Evolutionary conservation across 2,888 invertebrate genomes (phyloP), one percentile per base, ranked within the genome.

Genomic region (Drosophila colorata): DNA sequence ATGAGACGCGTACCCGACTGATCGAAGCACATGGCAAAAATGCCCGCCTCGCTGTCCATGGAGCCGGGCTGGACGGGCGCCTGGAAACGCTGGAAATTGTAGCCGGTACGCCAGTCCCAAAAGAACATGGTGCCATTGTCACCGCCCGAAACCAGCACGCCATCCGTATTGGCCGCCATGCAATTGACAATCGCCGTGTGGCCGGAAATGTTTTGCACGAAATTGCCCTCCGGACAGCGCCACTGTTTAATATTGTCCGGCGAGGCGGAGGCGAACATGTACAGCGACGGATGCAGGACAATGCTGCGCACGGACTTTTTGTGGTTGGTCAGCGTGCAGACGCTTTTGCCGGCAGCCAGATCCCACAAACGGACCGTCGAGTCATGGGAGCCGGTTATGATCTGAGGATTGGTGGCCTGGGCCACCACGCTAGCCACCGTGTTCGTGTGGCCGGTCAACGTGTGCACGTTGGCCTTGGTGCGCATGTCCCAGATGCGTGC

Each of bases 51-150:
- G 14, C 98, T 98, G 93, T 99, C 99, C 96, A 99, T 99, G 0
- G 99, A 99, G 13, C 99, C 99, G 0, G 99, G 99, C 91, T 99
- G 99, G 0, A 98, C 98, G 2, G 97, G 97, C 4, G 98, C 95
- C 93, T 97, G 96, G 68, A 97, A 93, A 64, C 97, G 94, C 93
- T 99, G 99, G 93, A 99, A 99, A 93, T 99, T 99, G 90, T 99
- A 99, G 0, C 99, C 99, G 0, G 99, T 99, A 87, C 97, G 94
- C 99, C 99, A 99, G 92, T 99, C 99, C 99, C 99, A 99, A 88
- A 97, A 96, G 92, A 97, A 96, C 94, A 99, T 94, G 0, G 98
- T 98, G 0, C 99, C 99, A 91, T 99, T 99, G 91, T 99, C 99
- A 20, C 98, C 99, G 4, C 99, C 99, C 5, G 99, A 99, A 2